Evolutionary conservation across 2,113 vertebrate genomes (phyloP), one percentile per base, ranked within the genome.

Genomic region (Turdus rufiventris): DNA sequence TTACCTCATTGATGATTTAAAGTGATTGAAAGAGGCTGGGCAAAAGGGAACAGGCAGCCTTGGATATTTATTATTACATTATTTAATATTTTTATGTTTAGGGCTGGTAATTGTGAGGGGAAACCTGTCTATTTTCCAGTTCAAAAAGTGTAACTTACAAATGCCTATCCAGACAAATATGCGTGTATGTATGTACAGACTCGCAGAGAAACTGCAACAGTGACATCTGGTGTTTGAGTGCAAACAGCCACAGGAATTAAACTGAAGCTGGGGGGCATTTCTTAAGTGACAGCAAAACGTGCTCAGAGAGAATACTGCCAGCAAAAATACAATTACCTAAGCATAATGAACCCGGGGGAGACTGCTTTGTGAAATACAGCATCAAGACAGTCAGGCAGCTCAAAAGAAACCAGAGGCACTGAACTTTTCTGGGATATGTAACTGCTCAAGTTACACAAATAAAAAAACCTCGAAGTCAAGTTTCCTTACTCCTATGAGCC

Each of bases 201-300:
- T 21, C 20, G 6, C 4, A 62, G 45, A 62, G 20, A 54, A 95
- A 72, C 67, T 42, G 43, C 96, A 97, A 98, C 72, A 98, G 85
- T 97, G 98, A 97, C 98, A 97, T 75, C 97, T 98, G 97, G 96
- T 76, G 97, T 93, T 85, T 25, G 81, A 94, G 73, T 51, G 56
- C n/a, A 61, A 74, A 56, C 38, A 85, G 29, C 61, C 74, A 91
- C n/a, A 17, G 13, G 48, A 47, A 51, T 54, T 60, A 58, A 57
- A 31, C 2, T 7, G 23, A 72, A 66, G 21, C 50, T 15, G 9
- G 9, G 31, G 7, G 13, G 2, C 31, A 74, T 38, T 73, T 68
- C 47, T 74, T 13, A n/a, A 3, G 7, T 1, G 19, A 68, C 9
- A 77, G 24, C n/a, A 61, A 76, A 36, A 63, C 12, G 26, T 42